Evolutionary conservation across 1,140 invertebrate species (phyloP).

Genomic region (Formica exsecta): DNA sequence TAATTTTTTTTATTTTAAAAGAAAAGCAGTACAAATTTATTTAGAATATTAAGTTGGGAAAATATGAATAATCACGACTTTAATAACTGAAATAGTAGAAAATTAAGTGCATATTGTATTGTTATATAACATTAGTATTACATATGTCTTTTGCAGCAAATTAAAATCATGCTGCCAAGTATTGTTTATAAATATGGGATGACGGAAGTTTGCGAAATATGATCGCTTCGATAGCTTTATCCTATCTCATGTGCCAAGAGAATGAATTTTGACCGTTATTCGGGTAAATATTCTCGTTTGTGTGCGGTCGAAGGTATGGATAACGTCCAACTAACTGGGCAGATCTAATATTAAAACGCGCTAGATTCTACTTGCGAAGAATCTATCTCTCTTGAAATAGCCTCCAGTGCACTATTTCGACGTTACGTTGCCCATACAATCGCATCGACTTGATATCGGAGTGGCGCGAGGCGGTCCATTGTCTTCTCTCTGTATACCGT

Average conservation of each 20-base stretch:
- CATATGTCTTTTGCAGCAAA: background rate
- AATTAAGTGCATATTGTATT: background rate
- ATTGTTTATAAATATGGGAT: constrained; percentile 8
- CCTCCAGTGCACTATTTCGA: background rate
- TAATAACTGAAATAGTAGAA: background rate
- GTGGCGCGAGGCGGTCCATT: constrained; percentile 35
- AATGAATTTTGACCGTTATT: constrained; percentile 49
- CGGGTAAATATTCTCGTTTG: constrained; percentile 35
- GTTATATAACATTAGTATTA: background rate
- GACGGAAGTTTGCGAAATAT: background rate
- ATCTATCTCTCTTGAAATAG: constrained; percentile 52
- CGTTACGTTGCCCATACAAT: constrained; percentile 35
- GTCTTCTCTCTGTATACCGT: constrained; percentile 30
- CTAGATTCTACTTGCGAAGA: constrained; percentile 32
- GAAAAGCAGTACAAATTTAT: background rate
- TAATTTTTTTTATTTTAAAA: background rate
- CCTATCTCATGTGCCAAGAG: background rate
- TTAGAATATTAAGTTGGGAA: background rate
- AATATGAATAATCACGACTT: background rate
- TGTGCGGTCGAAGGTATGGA: constrained; percentile 36
- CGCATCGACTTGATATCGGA: constrained; percentile 47
- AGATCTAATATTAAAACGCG: constrained; percentile 62
- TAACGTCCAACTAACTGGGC: constrained; percentile 42
- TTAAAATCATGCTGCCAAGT: background rate
- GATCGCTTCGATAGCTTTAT: constrained; percentile 5